Evolutionary conservation across 1,140 invertebrate species (phyloP).

Genomic region (Drosophila subobscura): DNA sequence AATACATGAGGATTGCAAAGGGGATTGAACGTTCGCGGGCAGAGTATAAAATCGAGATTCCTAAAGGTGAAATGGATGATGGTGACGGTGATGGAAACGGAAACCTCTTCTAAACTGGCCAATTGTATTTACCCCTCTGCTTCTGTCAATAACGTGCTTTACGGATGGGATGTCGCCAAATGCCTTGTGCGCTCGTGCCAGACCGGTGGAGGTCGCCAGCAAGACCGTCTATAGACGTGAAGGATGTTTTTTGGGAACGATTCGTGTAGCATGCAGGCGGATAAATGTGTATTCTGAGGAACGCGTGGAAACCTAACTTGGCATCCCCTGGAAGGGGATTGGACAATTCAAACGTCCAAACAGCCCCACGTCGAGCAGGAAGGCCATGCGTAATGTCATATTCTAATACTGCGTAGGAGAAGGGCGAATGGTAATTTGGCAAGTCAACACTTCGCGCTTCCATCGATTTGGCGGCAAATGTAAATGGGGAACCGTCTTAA

Average conservation of each 20-base stretch:
- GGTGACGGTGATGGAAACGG: neutral
- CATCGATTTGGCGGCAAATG: conserved; percentile 57
- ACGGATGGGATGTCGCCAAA: neutral
- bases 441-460: conserved; percentile 60
- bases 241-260: no score
- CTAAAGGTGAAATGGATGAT: no score
- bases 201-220: conserved; percentile 15
- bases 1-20: no score
- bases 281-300: no score
- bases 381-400: conserved; percentile 17
- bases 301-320: no score
- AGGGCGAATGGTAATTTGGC: conserved; percentile 44
- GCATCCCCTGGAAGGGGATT: conserved; percentile 49
- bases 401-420: neutral
- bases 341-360: conserved; percentile 29
- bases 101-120: conserved; percentile 1
- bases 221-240: no score
- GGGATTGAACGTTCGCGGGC: no score
- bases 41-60: no score
- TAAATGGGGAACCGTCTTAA: conserved; percentile 48
- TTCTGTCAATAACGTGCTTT: conserved; percentile 10
- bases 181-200: conserved; percentile 18
- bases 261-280: no score
- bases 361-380: conserved; percentile 20
- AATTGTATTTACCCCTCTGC: neutral